Percentiles rank a stretch among this genome's conserved stretches.
Conservation (phyloP, 2,888 invertebrate species). For the Chaetogeoica ovagalla region DNA sequence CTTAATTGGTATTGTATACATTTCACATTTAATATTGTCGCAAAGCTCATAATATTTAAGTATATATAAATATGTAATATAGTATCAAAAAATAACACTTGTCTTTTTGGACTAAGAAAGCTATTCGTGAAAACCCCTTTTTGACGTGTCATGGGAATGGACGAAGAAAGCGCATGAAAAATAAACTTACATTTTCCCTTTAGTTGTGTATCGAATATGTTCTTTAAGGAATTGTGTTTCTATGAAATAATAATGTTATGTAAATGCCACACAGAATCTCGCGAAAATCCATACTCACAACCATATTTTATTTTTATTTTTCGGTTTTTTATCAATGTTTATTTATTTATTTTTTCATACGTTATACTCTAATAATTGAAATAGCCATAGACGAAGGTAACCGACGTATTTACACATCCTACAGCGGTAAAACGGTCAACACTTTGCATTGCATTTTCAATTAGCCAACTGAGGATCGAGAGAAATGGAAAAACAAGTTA, state of each 20-base stretch:
- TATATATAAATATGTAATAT: background rate
- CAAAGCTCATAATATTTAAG: background rate
- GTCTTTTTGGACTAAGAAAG: background rate
- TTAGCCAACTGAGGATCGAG: too few relatives aligned
- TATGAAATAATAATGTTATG: background rate
- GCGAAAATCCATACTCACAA: background rate
- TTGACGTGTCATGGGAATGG: background rate
- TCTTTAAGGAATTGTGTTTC: background rate
- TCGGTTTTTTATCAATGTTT: too few relatives aligned
- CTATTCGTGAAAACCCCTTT: background rate
- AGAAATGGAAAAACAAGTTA: too few relatives aligned
- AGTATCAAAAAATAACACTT: background rate
- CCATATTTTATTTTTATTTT: too few relatives aligned
- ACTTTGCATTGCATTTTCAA: too few relatives aligned
- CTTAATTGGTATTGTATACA: background rate
- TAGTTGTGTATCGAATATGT: background rate
- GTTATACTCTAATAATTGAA: too few relatives aligned
- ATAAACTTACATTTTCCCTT: constrained; percentile 15
- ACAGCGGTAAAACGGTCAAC: too few relatives aligned
- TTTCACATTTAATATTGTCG: background rate
- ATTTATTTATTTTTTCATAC: too few relatives aligned
- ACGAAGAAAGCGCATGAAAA: background rate
- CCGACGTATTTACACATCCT: too few relatives aligned
- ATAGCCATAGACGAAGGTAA: too few relatives aligned
- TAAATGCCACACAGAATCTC: background rate